phyloP scores from a whole-genome alignment of 2,888 invertebrate genomes.

The Cybosia mesomella region DNA sequence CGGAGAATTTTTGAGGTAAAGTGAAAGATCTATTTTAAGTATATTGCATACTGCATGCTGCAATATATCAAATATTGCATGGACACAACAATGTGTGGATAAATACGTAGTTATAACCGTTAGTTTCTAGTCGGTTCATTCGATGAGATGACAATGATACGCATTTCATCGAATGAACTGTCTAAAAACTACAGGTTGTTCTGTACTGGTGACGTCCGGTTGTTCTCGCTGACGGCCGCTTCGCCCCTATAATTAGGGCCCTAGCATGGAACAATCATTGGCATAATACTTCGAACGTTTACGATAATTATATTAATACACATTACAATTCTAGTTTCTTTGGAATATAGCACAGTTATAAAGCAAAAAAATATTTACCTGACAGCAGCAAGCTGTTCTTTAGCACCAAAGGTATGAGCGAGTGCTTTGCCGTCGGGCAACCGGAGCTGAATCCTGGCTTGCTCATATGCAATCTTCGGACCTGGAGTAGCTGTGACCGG shows the following conservation, averaged over 20 bases:
- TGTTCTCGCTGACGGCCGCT: background rate
- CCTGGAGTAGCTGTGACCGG: constrained; percentile 54
- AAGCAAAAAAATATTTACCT: constrained; percentile 6
- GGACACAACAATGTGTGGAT: too few relatives aligned
- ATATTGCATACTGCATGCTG: too few relatives aligned
- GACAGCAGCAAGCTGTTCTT: constrained; percentile 92
- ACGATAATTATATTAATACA: too few relatives aligned
- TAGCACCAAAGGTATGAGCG: constrained; percentile 88
- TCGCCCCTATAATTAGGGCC: background rate
- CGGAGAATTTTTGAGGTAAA: too few relatives aligned
- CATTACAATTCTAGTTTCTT: too few relatives aligned
- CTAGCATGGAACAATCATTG: background rate
- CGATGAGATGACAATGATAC: background rate
- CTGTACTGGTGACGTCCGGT: background rate
- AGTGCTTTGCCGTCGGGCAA: constrained; percentile 76
- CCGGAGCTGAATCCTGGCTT: constrained; percentile 73
- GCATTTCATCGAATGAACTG: constrained; percentile 5
- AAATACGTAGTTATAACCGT: background rate
- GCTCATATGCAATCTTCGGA: constrained; percentile 68
- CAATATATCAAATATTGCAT: too few relatives aligned
- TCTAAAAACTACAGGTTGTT: constrained; percentile 1
- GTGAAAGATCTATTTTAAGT: too few relatives aligned
- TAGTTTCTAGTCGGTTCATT: constrained; percentile 1
- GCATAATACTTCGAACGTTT: too few relatives aligned
- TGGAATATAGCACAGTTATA: too few relatives aligned